Evolutionary conservation across 2,797 vertebrate genomes (phyloP), one percentile per base, ranked within the genome.

Genomic region (Sparidentex hasta): DNA sequence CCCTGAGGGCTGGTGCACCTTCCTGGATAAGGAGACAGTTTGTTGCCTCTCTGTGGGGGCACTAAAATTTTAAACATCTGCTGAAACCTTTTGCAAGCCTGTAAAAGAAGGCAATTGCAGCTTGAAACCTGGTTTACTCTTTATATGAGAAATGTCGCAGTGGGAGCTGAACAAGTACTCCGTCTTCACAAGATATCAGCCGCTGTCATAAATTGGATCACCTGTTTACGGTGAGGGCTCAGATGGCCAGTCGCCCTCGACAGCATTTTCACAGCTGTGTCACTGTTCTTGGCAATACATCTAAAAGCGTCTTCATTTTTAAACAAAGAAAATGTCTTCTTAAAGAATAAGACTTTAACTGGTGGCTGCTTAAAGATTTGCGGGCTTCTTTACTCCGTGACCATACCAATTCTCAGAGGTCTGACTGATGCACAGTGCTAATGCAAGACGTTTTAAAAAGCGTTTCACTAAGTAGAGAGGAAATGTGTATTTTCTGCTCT

Each of bases 401-500:
- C 76, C 46, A 67, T 27, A 81, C 74, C 74, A 14, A 78, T 44
- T 69, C 59, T 61, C 67, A 23, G 18, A 62, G 58, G 61, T 70
- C 11, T 78, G 61, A 83, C 59, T 83, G 61, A 91, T 72, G 78
- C 48, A 20, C 7, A 17, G 56, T 8, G n/a, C 47, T 47, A 58
- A 74, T 41, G 41, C 61, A 18, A 80, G 12, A 68, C 29, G 54
- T 71, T 78, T 76, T 73, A 82, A 82, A 76, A 76, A 63, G 64
- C 21, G 33, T 74, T 84, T 79, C 48, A 64, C 51, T 74, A 75
- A 85, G 63, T 44, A 47, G 58, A 70, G 52, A 73, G 46, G 43
- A 71, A 80, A 81, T 48, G 27, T 43, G 54, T 78, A 57, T 88
- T 78, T 84, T 75, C 59, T 80, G 63, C 66, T 80, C 74, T 65